phyloP scores from a whole-genome alignment of 2,797 vertebrate genomes.

The Ibycter americanus region DNA sequence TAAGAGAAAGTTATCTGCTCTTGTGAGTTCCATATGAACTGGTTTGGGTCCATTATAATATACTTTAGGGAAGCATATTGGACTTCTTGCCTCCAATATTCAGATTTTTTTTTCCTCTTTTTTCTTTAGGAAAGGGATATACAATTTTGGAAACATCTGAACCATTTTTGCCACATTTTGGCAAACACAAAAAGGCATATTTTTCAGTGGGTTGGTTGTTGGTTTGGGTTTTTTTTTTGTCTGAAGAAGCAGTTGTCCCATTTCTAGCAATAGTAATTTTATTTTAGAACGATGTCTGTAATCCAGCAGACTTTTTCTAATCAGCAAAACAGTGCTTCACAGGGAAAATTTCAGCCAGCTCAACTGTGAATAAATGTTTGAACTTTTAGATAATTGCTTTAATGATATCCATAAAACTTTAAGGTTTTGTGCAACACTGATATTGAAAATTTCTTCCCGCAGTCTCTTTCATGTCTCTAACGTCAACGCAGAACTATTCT shows the following conservation, averaged over 20 bases:
- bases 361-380: background rate
- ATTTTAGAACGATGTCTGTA: background rate
- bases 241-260: background rate
- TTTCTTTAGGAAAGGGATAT: background rate
- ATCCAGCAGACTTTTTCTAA: background rate
- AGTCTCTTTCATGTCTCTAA: background rate
- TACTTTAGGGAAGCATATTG: background rate
- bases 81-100: background rate
- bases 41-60: background rate
- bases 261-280: background rate
- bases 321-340: background rate
- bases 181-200: background rate
- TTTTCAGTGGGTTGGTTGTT: background rate
- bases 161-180: background rate
- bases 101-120: background rate
- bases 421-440: background rate
- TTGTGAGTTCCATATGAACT: background rate
- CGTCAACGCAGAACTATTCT: background rate
- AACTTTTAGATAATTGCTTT: slow-evolving; percentile 7
- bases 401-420: background rate
- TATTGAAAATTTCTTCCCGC: background rate
- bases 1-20: background rate
- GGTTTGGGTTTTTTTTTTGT: background rate
- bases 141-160: background rate
- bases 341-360: background rate